Evolutionary conservation across 2,797 vertebrate species (phyloP).

Genomic region (Protosalanx chinensis): DNA sequence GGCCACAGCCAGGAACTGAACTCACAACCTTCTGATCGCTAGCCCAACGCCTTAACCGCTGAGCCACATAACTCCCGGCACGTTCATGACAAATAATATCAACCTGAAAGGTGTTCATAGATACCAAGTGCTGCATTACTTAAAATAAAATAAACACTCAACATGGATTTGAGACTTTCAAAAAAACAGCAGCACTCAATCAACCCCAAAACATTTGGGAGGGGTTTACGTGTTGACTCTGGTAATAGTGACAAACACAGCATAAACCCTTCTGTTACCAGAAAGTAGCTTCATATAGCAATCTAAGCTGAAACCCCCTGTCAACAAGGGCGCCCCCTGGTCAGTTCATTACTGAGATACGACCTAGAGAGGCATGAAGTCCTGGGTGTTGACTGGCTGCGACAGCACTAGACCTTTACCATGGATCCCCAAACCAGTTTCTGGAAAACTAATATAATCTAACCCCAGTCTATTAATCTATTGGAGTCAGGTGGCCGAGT

Average conservation of each 20-base stretch:
- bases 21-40: too few relatives aligned
- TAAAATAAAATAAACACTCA: not conserved
- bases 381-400: too few relatives aligned
- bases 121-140: not conserved
- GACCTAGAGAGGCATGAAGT: not conserved
- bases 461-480: too few relatives aligned
- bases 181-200: not conserved
- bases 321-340: not conserved
- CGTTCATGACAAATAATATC: not conserved
- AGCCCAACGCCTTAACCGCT: too few relatives aligned
- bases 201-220: not conserved
- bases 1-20: too few relatives aligned
- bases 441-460: too few relatives aligned
- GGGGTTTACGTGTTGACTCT: not conserved
- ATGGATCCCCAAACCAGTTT: too few relatives aligned
- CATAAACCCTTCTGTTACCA: not conserved
- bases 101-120: not conserved
- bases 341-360: conserved; percentile 14
- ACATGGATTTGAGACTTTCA: not conserved
- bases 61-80: not conserved
- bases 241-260: not conserved
- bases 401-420: too few relatives aligned
- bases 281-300: not conserved
- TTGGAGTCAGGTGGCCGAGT: too few relatives aligned
- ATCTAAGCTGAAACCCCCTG: not conserved